Evolutionary conservation across 2,113 vertebrate genomes (phyloP).

Genomic region (Brachyhypopomus occidentalis): DNA sequence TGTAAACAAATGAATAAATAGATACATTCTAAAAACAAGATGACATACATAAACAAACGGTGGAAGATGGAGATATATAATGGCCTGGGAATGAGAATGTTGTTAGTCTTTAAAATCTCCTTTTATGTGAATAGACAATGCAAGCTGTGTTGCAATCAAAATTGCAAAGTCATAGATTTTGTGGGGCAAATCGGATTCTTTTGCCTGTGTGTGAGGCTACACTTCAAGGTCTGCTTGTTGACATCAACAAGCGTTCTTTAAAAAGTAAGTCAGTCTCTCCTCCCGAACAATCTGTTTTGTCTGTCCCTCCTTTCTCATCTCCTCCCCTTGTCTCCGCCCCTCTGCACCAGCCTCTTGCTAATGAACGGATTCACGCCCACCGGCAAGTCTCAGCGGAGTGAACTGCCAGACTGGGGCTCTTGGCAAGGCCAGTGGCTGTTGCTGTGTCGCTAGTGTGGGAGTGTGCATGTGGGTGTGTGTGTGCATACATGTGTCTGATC

Average conservation of each 20-base stretch:
- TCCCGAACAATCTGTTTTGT: conserved; percentile 35
- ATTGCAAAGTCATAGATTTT: not conserved
- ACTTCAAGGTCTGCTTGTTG: conserved; percentile 22
- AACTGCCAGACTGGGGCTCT: not conserved
- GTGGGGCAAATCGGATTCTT: not conserved
- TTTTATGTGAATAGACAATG: not conserved
- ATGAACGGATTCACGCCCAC: conserved; percentile 37
- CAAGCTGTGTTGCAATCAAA: not conserved
- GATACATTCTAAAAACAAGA: not conserved
- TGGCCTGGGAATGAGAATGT: not conserved
- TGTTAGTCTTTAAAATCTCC: not conserved
- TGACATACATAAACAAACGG: not conserved
- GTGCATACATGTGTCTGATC: not conserved
- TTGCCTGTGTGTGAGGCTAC: not conserved
- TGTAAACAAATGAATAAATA: not conserved
- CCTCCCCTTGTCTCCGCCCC: not conserved
- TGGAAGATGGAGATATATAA: too few species aligned
- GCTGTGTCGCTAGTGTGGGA: not conserved
- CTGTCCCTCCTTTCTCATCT: not conserved
- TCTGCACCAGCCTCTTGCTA: conserved; percentile 4
- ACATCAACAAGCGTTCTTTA: conserved; percentile 27
- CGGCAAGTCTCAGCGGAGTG: conserved; percentile 2
- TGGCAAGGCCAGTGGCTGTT: not conserved
- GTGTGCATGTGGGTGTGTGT: conserved; percentile 20
- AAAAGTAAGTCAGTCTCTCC: conserved; percentile 11